Evolutionary conservation across 2,888 invertebrate genomes (phyloP), one percentile per base, ranked within the genome.

Genomic region (Aproaerema taeniolella): DNA sequence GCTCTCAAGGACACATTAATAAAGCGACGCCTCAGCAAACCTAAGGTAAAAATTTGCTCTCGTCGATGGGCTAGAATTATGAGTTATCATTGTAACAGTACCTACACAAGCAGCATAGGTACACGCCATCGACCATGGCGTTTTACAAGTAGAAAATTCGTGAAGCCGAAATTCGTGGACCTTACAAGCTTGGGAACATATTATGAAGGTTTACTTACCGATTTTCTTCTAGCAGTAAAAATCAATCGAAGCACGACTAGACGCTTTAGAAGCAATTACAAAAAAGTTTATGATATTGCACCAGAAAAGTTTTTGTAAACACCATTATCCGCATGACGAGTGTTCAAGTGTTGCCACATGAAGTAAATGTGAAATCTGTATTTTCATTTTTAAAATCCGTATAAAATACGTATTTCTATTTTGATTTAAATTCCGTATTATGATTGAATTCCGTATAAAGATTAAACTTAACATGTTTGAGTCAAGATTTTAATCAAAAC

Each of bases 241-340:
- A 65, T 65, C 61, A 64, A 66, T 69, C 60, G 48, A 57, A 58
- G 53, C 61, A 65, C 67, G 60, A 62, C 58, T 58, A 63, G 80
- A 83, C 80, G 81, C 83, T 73, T 68, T 80, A 75, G 53, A 63
- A 54, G 74, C 64, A 75, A 72, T 73, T 80, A 72, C 78, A 81
- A 67, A 72, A 75, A 76, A 70, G n/a, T n/a, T n/a, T n/a, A n/a
- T n/a, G n/a, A n/a, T n/a, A n/a, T n/a, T n/a, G n/a, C n/a, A n/a
- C n/a, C n/a, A n/a, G n/a, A n/a, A n/a, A n/a, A n/a, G n/a, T n/a
- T n/a, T n/a, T n/a, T n/a, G n/a, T n/a, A n/a, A n/a, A n/a, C n/a
- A n/a, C n/a, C n/a, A n/a, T n/a, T n/a, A n/a, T n/a, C n/a, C n/a
- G n/a, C n/a, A n/a, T n/a, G n/a, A n/a, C n/a, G n/a, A n/a, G n/a